These are phyloP conservation scores for Mormyrus proboscirostris DNA, from an alignment of 2,797 vertebrate species.

Conservation along the genomic window DNA sequence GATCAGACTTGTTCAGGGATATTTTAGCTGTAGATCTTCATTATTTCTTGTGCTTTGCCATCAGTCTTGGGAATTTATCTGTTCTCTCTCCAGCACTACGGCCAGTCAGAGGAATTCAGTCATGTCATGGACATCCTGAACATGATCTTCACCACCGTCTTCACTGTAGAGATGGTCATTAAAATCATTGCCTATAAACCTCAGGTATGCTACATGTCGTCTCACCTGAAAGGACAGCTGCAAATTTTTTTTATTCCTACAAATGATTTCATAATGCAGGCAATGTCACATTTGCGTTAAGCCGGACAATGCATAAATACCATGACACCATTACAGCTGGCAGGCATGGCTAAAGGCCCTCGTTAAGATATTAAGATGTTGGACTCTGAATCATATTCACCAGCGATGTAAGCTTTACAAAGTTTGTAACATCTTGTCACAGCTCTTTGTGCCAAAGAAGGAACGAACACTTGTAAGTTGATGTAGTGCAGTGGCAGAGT, in stretches of 20 bases:
- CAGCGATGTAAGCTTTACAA: not conserved
- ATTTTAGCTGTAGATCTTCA: not conserved
- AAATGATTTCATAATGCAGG: not conserved
- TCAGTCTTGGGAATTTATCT: not conserved
- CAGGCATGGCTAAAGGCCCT: not conserved
- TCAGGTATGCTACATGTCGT: conserved; percentile 69
- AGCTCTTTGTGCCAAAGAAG: conserved; percentile 76
- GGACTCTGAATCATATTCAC: not conserved
- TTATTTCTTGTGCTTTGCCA: not conserved
- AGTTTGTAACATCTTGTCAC: conserved; percentile 48
- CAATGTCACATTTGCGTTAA: not conserved
- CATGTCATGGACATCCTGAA: conserved; percentile 97
- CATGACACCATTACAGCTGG: not conserved
- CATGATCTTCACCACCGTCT: conserved; percentile 98
- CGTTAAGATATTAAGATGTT: not conserved
- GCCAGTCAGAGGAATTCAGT: conserved; percentile 89
- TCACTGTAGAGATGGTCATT: conserved; percentile 97
- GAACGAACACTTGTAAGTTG: conserved; percentile 74
- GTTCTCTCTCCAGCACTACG: conserved; percentile 75
- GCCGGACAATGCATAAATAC: not conserved
- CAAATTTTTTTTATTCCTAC: not conserved
- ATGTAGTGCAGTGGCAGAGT: conserved; percentile 57
- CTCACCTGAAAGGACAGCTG: not conserved
- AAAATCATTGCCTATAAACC: conserved; percentile 98
- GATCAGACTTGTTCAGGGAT: not conserved